Percentiles rank a stretch among this genome's conserved stretches.
These are phyloP conservation scores for Ianthella basta DNA, from an alignment of 37 sponge, comb jelly and placozoan species.

Conservation along the genomic window DNA sequence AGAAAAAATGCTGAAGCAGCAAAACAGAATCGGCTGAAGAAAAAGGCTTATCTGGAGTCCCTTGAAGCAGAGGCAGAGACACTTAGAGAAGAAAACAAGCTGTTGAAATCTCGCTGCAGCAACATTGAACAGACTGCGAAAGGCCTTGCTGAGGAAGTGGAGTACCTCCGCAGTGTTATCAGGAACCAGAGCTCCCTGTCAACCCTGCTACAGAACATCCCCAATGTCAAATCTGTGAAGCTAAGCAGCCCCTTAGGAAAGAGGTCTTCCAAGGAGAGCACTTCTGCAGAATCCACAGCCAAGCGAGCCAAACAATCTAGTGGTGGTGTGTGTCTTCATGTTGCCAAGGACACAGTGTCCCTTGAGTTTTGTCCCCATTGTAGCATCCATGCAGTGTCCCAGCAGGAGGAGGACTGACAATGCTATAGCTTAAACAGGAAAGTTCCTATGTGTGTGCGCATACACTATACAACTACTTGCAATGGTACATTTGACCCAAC, in stretches of 20 bases:
- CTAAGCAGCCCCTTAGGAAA: constrained; percentile 55
- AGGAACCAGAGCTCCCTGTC: constrained; percentile 72
- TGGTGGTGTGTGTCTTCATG: constrained; percentile 80
- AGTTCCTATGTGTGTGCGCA: too few species aligned
- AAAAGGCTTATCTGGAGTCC: constrained; percentile 61
- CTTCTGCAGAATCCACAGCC: not conserved
- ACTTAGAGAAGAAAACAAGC: constrained; percentile 51
- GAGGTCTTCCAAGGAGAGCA: not conserved
- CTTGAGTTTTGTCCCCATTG: constrained; percentile 73
- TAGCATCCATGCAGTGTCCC: constrained; percentile 39
- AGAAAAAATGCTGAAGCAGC: constrained; percentile 81
- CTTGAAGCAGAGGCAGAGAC: constrained; percentile 48
- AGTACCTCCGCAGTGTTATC: constrained; percentile 68
- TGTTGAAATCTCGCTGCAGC: constrained; percentile 44
- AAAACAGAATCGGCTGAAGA: constrained; percentile 65
- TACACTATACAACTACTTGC: too few species aligned
- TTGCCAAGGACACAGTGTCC: constrained; percentile 67
- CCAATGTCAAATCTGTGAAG: constrained; percentile 46
- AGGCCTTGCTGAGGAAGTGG: constrained; percentile 57
- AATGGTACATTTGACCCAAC: too few species aligned
- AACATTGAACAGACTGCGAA: constrained; percentile 20
- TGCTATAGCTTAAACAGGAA: too few species aligned
- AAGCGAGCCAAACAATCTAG: constrained; percentile 10
- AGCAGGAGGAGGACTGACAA: too few species aligned
- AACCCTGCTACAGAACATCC: constrained; percentile 61